Evolutionary conservation across 2,113 vertebrate genomes (phyloP).

Genomic region (Nothobranchius kuhntae): DNA sequence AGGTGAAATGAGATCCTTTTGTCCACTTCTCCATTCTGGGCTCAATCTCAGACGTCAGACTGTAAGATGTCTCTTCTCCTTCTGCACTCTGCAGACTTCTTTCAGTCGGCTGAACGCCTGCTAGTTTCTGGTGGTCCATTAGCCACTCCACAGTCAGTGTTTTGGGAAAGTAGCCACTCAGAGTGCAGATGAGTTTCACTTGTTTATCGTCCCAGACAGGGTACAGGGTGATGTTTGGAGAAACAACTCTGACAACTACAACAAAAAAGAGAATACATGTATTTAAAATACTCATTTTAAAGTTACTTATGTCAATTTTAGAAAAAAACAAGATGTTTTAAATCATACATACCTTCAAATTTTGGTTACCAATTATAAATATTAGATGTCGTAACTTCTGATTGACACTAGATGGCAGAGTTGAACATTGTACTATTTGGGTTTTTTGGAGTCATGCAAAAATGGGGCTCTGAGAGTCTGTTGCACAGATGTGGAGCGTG

Average conservation of each 20-base stretch:
- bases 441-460: slow-evolving; percentile 29
- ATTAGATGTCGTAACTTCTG: slow-evolving; percentile 23
- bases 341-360: slow-evolving; percentile 53
- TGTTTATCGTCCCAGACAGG: slow-evolving; percentile 29
- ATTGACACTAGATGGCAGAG: slow-evolving; percentile 37
- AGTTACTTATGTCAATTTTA: fast-evolving
- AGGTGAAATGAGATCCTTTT: slow-evolving; percentile 41
- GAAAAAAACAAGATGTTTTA: not conserved
- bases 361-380: slow-evolving; percentile 1
- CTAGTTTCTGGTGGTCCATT: fast-evolving
- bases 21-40: slow-evolving; percentile 29
- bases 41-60: slow-evolving; percentile 51
- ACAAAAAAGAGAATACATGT: slow-evolving; percentile 22
- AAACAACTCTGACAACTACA: slow-evolving; percentile 1
- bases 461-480: slow-evolving; percentile 11
- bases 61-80: not conserved
- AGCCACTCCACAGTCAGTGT: slow-evolving; percentile 44
- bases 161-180: slow-evolving; percentile 54
- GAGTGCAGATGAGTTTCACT: slow-evolving; percentile 62
- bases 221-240: slow-evolving; percentile 59
- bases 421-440: slow-evolving; percentile 11
- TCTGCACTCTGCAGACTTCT: slow-evolving; percentile 18
- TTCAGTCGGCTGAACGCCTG: fast-evolving
- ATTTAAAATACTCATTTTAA: not conserved
- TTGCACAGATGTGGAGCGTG: slow-evolving; percentile 49